Conservation (phyloP, 1,140 invertebrate genomes). For the Brachionus sp. region DNA sequence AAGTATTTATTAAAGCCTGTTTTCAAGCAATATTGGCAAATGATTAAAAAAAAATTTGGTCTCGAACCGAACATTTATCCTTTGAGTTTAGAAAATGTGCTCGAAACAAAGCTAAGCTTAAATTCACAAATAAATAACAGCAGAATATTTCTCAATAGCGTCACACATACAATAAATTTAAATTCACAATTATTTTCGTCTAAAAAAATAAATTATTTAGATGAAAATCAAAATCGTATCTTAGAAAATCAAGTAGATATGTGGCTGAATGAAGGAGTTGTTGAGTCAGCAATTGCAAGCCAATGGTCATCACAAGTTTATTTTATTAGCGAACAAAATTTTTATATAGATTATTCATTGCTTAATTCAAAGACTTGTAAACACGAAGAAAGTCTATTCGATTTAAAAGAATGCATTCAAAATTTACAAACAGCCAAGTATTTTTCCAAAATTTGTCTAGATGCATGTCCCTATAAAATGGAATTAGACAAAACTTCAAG, state of each 20-base stretch:
- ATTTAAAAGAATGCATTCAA: too few species aligned
- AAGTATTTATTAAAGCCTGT: too few species aligned
- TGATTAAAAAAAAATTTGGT: too few species aligned
- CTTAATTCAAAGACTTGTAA: neutral
- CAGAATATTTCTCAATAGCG: too few species aligned
- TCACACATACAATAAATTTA: neutral
- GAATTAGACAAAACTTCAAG: neutral
- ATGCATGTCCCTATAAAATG: neutral
- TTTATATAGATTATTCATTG: neutral
- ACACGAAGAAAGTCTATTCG: too few species aligned
- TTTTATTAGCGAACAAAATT: neutral
- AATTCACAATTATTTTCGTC: neutral
- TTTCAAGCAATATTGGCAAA: too few species aligned
- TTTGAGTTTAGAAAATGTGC: too few species aligned
- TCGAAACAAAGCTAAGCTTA: too few species aligned
- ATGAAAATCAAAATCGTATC: neutral
- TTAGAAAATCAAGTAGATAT: neutral
- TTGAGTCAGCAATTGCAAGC: neutral
- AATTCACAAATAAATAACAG: too few species aligned
- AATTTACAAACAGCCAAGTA: neutral
- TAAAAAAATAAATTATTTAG: neutral
- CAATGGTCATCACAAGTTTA: neutral
- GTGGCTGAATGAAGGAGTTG: neutral
- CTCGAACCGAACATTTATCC: too few species aligned
- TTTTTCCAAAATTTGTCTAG: neutral